Conservation (phyloP, 2,797 vertebrate species). For the Anabacerthia variegaticeps region DNA sequence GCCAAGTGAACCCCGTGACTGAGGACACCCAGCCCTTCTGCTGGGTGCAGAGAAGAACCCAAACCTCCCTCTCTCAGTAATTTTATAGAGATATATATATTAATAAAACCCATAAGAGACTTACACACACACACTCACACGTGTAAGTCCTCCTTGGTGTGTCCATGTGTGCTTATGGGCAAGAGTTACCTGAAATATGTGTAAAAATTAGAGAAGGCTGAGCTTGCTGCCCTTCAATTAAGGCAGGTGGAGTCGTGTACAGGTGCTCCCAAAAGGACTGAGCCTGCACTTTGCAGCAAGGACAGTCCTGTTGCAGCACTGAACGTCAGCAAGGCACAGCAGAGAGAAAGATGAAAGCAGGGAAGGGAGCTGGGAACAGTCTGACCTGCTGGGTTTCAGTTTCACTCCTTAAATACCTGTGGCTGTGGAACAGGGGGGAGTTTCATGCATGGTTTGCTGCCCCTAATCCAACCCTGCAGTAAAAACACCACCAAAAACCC, state of each 20-base stretch:
- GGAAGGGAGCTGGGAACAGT: not conserved
- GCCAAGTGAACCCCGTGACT: constrained; percentile 23
- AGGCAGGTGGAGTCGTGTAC: not conserved
- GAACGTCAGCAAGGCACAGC: rapidly evolving
- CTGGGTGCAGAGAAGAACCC: not conserved
- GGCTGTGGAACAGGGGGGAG: not conserved
- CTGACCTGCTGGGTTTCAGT: not conserved
- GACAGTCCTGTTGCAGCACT: not conserved
- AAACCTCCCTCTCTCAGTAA: not conserved
- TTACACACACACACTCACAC: not conserved
- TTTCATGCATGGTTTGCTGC: rapidly evolving
- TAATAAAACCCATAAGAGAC: not conserved
- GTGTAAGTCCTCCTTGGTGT: not conserved
- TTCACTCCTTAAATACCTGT: rapidly evolving
- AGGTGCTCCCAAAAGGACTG: not conserved
- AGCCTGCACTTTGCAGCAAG: not conserved
- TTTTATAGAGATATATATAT: not conserved
- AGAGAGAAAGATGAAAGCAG: not conserved
- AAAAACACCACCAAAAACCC: not conserved
- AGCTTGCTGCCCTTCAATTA: not conserved
- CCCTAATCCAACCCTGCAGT: not conserved
- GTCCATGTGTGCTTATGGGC: no score
- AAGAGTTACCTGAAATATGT: not conserved
- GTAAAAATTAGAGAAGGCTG: not conserved
- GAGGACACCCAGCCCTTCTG: constrained; percentile 17